phyloP scores from a whole-genome alignment of 2,888 invertebrate genomes.

The Phortica okadai region DNA sequence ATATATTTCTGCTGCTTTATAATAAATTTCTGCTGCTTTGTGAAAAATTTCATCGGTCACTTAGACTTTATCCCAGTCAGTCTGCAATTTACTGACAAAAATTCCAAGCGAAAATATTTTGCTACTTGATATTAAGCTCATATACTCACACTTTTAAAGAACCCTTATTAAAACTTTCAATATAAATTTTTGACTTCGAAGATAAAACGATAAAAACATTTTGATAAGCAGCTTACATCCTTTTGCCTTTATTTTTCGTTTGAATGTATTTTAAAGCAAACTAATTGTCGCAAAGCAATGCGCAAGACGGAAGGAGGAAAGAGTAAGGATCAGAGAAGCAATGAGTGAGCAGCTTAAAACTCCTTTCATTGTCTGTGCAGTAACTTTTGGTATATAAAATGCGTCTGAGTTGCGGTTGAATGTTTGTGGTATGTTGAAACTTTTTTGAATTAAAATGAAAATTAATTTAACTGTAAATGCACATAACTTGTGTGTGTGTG shows the following conservation, averaged over 20 bases:
- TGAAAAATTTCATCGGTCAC: background rate
- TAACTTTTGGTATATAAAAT: background rate
- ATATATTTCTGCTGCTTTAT: too few relatives aligned
- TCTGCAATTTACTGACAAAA: background rate
- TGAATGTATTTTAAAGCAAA: background rate
- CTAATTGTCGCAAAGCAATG: background rate
- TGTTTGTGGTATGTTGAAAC: conserved; percentile 2
- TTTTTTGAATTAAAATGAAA: conserved; percentile 56
- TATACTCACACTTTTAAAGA: background rate
- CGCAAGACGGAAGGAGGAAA: background rate
- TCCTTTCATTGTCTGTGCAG: conserved; percentile 1
- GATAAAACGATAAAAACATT: conserved; percentile 20
- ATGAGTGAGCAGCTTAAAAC: background rate
- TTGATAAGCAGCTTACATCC: conserved; percentile 25
- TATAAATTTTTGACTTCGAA: conserved; percentile 11
- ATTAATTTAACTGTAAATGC: conserved; percentile 68
- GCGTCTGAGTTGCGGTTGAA: conserved; percentile 10
- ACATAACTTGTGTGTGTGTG: conserved; percentile 55
- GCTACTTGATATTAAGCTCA: background rate
- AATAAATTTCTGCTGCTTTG: too few relatives aligned
- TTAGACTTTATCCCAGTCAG: too few relatives aligned
- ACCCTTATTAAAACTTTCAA: conserved; percentile 10
- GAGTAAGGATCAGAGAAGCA: background rate
- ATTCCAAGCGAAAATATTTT: background rate
- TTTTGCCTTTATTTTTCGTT: background rate